These are phyloP conservation scores for Sabellastarte sp. DNA, from an alignment of 2,888 invertebrate species.

Conservation along the genomic window DNA sequence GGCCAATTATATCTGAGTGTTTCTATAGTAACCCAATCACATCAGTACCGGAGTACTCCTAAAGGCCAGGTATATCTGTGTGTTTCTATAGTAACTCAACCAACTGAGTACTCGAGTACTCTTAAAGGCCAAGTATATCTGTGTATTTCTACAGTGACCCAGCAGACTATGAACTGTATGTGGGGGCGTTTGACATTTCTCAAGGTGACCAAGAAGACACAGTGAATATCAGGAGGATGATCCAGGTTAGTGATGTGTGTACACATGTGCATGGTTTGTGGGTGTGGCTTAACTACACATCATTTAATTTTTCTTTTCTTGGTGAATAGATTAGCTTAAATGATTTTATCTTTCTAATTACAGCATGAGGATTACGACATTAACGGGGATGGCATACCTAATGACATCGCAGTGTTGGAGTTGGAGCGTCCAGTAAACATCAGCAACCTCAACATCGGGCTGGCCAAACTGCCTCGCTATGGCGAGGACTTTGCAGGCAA, in stretches of 20 bases:
- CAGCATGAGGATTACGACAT: slow-evolving; percentile 8
- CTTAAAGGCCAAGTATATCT: not conserved
- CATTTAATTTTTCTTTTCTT: too few species aligned
- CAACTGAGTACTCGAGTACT: slow-evolving; percentile 4
- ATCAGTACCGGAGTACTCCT: too few species aligned
- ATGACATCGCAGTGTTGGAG: slow-evolving; percentile 19
- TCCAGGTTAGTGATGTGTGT: too few species aligned
- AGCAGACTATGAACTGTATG: slow-evolving; percentile 9
- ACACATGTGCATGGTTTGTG: too few species aligned
- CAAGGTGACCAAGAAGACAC: slow-evolving; percentile 10
- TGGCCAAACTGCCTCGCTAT: slow-evolving; percentile 12
- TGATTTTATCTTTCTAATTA: too few species aligned
- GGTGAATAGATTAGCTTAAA: too few species aligned
- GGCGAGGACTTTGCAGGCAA: slow-evolving; percentile 16
- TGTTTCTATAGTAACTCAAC: too few species aligned
- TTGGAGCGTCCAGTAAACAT: slow-evolving; percentile 12
- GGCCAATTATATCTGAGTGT: too few species aligned
- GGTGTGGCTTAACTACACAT: too few species aligned
- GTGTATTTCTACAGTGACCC: slow-evolving; percentile 6
- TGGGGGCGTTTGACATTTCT: slow-evolving; percentile 11
- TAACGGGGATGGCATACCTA: slow-evolving; percentile 10
- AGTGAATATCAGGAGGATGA: slow-evolving; percentile 10
- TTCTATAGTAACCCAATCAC: too few species aligned
- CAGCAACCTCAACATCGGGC: slow-evolving; percentile 10
- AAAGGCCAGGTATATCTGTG: too few species aligned